Evolutionary conservation across 2,888 invertebrate species (phyloP), one percentile per base, ranked within the genome.

Genomic region (Punctoribates punctum): DNA sequence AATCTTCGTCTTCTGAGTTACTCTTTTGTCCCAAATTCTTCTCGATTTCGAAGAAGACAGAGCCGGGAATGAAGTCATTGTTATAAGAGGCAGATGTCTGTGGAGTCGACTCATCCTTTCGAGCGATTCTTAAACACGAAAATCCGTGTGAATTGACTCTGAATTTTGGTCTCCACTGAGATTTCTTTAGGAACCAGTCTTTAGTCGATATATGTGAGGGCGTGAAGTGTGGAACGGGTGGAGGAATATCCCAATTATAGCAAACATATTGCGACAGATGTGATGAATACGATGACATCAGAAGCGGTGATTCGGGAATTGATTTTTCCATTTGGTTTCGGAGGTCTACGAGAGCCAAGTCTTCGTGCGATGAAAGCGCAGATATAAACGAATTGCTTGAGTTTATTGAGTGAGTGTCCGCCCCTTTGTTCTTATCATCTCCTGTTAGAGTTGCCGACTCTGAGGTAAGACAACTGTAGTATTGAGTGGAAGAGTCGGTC

Each of bases 251-350:
- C 27, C 70, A 62, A 75, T 78, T 74, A 34, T 73, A 34, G 54
- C 74, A 74, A 27, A 48, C 38, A 27, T 75, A 77, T 85, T 95
- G 95, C 3, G 94, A 93, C 82, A 97, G 86, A 84, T 96, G 95
- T 81, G 91, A 91, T 83, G 93, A 89, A 83, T 97, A 97, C 82
- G 95, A 95, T 5, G 94, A 92, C 94, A 97, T 94, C 0, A 97
- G 86, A 74, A 97, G 86, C 0, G 96, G 95, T 0, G 96, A 96
- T 82, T 96, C 94, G 8, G 93, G 90, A 79, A 97, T 96, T 0
- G 96, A 92, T 80, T 89, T 88, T 83, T 93, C 93, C 34, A 94
- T 90, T 86, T 97, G 96, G 89, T 94, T 93, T 82, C 96, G 95
- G 20, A 97, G 87, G 85, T 96, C 95, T 0, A 97, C 93, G 75